Evolutionary conservation across 2,888 invertebrate genomes (phyloP).

Genomic region (Mimumesa dahlbomi): DNA sequence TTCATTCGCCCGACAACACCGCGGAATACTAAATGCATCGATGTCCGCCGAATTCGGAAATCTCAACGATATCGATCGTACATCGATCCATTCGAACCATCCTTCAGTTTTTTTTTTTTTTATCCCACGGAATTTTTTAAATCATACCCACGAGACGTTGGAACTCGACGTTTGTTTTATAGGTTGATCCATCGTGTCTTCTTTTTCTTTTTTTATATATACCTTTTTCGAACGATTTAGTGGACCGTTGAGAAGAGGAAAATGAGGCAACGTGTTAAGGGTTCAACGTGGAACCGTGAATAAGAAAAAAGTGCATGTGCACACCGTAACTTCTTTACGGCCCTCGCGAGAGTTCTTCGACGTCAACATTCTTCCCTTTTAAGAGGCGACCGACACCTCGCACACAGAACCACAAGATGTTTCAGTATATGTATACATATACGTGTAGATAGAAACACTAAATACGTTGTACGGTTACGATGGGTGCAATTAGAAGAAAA

Average conservation of each 20-base stretch:
- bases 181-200: too few relatives aligned
- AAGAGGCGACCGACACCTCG: slow-evolving; percentile 28
- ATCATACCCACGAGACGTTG: too few relatives aligned
- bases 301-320: slow-evolving; percentile 49
- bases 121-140: too few relatives aligned
- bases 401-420: too few relatives aligned
- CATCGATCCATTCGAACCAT: too few relatives aligned
- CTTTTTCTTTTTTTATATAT: too few relatives aligned
- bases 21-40: slow-evolving; percentile 31
- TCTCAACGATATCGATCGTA: slow-evolving; percentile 8
- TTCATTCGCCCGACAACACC: slow-evolving; percentile 3
- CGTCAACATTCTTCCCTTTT: slow-evolving; percentile 35
- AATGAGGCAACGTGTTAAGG: slow-evolving; percentile 37
- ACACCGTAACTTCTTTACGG: slow-evolving; percentile 56
- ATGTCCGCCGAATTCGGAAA: slow-evolving; percentile 21
- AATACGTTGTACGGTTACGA: too few relatives aligned
- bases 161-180: too few relatives aligned
- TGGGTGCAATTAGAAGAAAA: too few relatives aligned
- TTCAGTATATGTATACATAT: too few relatives aligned
- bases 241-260: not conserved
- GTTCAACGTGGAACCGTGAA: slow-evolving; percentile 42
- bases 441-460: too few relatives aligned
- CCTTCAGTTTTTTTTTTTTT: too few relatives aligned
- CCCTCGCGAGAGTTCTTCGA: slow-evolving; percentile 39
- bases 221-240: not conserved